These are phyloP conservation scores for Rhingia rostrata DNA, from an alignment of 2,888 invertebrate species.

Conservation along the genomic window DNA sequence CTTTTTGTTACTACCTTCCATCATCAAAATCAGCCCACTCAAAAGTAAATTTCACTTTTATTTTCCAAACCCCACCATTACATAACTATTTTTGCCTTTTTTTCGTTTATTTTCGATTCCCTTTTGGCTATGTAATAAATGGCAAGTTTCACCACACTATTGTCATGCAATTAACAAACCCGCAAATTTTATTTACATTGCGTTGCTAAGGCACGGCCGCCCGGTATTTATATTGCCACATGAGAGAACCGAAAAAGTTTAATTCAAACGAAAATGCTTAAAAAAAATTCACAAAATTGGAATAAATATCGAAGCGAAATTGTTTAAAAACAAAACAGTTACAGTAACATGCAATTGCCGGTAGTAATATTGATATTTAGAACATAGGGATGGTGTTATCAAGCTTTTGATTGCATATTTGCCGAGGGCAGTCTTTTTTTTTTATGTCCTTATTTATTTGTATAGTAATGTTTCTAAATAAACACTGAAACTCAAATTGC, in stretches of 20 bases:
- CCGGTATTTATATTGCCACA: neutral
- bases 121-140: constrained; percentile 31
- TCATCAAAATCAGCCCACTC: neutral
- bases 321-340: constrained; percentile 5
- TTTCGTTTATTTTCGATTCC: constrained; percentile 28
- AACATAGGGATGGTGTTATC: too few relatives aligned
- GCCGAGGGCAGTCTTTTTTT: too few relatives aligned
- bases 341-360: neutral
- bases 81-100: constrained; percentile 2
- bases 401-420: too few relatives aligned
- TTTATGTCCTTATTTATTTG: too few relatives aligned
- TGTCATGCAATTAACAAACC: constrained; percentile 24
- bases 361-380: too few relatives aligned
- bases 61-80: neutral
- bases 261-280: neutral
- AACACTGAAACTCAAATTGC: too few relatives aligned
- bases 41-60: neutral
- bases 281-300: constrained; percentile 4
- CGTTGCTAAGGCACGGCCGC: constrained; percentile 30
- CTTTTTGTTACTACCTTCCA: neutral
- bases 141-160: constrained; percentile 11
- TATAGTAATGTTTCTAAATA: too few relatives aligned
- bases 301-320: constrained; percentile 10
- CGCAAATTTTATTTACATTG: constrained; percentile 44
- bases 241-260: neutral